Base-by-base conservation (phyloP, 2,797 vertebrate genomes). In the Brachyrhaphis roseni region DNA sequence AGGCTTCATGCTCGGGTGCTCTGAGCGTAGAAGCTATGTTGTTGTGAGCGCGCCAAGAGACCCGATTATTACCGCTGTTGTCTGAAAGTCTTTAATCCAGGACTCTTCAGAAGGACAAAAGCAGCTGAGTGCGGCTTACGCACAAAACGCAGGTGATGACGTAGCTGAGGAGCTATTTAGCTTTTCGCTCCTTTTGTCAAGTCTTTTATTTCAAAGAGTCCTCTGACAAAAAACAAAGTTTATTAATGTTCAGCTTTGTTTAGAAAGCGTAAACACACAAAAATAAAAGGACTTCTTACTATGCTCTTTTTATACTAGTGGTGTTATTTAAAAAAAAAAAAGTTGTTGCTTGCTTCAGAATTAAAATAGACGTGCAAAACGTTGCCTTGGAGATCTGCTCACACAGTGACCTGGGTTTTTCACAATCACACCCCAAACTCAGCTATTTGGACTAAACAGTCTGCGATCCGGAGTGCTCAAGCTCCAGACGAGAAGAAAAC, bases 131-230 rank as follows among this genome's bases (percentile, higher is more conserved):
- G 20, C 11, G 4, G 10, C 20, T 18, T 26, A 39, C 36, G 4
- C 41, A 68, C 80, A 83, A 49, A 43, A 64, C 41, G 15, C 74
- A 34, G 74, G 39, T 28, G 80, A 78, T 55, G 83, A 85, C 76
- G 45, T 72, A 49, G 18, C 70, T 68, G 28, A 26, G 0, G 78
- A 76, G 51, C 62, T 1, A 81, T 26, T 28, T 81, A 76, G 49
- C 81, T 49, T 75, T 45, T 70, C 12, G 2, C 66, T n/a, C 12
- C 41, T 43, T 71, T 71, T 45, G 39, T 45, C 26, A 10, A 23
- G 18, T 68, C 39, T 39, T 36, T 36, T 41, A 41, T 26, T 68
- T 41, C 20, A 41, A 62, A 34, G 34, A 23, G 62, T 66, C 62
- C 18, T 26, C 36, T 26, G 64, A 68, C 34, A 26, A 68, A 64